A percentile compares a stretch with the other conserved stretches of the same genome.
phyloP scores from a whole-genome alignment of 92 coral and sea anemone species.

The Montipora capitata region DNA sequence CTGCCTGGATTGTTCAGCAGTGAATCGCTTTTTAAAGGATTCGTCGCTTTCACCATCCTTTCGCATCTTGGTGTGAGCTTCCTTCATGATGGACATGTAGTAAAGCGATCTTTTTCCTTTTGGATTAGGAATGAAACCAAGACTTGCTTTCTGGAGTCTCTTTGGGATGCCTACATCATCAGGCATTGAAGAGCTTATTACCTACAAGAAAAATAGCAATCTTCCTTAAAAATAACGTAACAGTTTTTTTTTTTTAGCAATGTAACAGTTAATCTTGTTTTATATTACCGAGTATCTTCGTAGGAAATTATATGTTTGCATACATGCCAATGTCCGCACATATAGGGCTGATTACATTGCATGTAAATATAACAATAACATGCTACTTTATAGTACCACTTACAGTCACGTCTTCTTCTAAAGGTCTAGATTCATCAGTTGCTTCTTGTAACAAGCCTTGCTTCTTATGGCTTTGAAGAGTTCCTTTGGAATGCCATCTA shows the following conservation, averaged over 20 bases:
- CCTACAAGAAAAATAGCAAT: slow-evolving; percentile 21
- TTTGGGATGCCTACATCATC: slow-evolving; percentile 19
- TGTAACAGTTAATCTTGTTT: background rate
- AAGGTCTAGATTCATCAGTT: slow-evolving; percentile 14
- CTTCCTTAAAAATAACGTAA: slow-evolving; percentile 8
- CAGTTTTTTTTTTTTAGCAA: too few relatives aligned
- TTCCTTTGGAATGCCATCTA: slow-evolving; percentile 55
- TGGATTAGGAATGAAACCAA: slow-evolving; percentile 28
- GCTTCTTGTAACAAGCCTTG: slow-evolving; percentile 20
- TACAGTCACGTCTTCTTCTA: slow-evolving; percentile 9
- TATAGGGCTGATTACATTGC: background rate
- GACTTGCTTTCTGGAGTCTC: slow-evolving; percentile 16
- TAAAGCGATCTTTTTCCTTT: slow-evolving; percentile 8
- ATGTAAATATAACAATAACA: background rate
- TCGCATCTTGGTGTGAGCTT: too few relatives aligned
- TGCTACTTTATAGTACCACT: background rate
- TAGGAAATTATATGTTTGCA: background rate
- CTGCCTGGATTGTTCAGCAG: too few relatives aligned
- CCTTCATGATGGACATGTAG: too few relatives aligned
- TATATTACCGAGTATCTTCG: slow-evolving; percentile 17
- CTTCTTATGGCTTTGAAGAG: slow-evolving; percentile 40
- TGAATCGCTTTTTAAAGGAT: too few relatives aligned
- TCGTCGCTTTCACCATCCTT: too few relatives aligned
- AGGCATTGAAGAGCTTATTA: slow-evolving; percentile 15
- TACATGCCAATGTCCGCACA: background rate